phyloP scores from a whole-genome alignment of 1,140 invertebrate genomes.

The Trichonephila clavipes region DNA sequence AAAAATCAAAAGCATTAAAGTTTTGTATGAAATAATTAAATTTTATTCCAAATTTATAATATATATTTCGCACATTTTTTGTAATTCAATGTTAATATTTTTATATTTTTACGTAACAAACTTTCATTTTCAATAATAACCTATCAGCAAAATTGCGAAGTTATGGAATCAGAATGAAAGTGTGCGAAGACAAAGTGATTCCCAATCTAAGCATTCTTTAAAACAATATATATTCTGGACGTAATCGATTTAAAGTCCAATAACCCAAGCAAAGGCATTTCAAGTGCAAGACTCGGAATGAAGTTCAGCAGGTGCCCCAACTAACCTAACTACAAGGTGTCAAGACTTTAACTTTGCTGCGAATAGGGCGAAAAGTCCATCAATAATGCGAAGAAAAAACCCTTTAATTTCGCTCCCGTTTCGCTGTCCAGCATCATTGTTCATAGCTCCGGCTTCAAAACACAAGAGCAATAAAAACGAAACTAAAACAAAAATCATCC shows the following conservation, averaged over 20 bases:
- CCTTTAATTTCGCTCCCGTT: conserved; percentile 53
- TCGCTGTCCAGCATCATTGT: neutral
- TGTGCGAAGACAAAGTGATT: neutral
- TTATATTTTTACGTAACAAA: no score
- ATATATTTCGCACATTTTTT: no score
- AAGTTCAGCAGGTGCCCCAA: conserved; percentile 34
- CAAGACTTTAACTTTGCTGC: conserved; percentile 9
- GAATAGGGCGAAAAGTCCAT: conserved; percentile 3
- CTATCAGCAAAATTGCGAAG: no score
- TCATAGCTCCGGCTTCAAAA: neutral
- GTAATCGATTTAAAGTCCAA: conserved; percentile 26
- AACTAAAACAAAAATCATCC: conserved; percentile 44
- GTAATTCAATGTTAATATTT: no score
- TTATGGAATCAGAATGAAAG: neutral
- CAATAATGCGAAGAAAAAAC: conserved; percentile 49
- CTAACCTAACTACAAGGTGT: conserved; percentile 42
- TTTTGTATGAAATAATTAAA: no score
- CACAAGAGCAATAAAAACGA: conserved; percentile 16
- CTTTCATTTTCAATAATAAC: no score
- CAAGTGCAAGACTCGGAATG: conserved; percentile 22
- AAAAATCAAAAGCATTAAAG: no score
- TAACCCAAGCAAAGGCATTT: conserved; percentile 6
- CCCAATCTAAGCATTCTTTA: neutral
- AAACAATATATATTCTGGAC: neutral
- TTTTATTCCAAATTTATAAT: no score